Conservation (phyloP, 1,140 invertebrate genomes). For the Macrobrachium rosenbergii region DNA sequence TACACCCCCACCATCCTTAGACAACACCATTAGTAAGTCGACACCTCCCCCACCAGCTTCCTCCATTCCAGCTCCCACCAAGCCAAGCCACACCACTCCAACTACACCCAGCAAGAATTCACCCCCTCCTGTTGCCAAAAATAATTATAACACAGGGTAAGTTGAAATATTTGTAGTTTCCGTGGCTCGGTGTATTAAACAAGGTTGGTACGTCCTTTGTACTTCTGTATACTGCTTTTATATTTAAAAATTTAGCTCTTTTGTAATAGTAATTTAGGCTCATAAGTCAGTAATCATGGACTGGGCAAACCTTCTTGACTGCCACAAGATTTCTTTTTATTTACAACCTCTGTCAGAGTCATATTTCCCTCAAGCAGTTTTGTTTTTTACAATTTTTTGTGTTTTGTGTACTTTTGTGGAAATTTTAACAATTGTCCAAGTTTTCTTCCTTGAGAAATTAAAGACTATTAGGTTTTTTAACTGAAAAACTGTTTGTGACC, state of each 20-base stretch:
- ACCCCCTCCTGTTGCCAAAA: constrained; percentile 16
- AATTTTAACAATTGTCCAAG: too few relatives aligned
- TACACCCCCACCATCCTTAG: constrained; percentile 48
- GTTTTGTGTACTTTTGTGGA: too few relatives aligned
- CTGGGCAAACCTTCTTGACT: too few relatives aligned
- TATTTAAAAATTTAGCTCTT: background rate
- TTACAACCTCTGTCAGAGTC: too few relatives aligned
- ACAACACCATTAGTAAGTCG: constrained; percentile 6
- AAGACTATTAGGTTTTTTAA: too few relatives aligned
- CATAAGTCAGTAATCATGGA: too few relatives aligned
- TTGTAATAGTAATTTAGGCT: too few relatives aligned
- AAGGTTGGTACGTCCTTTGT: background rate
- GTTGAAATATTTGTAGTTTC: background rate
- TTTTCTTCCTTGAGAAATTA: too few relatives aligned
- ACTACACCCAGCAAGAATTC: background rate
- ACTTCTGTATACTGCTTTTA: background rate
- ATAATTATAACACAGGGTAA: constrained; percentile 40
- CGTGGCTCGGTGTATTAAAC: background rate
- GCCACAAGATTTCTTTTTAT: too few relatives aligned
- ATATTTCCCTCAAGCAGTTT: too few relatives aligned
- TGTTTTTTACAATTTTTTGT: too few relatives aligned
- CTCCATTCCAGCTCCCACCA: constrained; percentile 11
- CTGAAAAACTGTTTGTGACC: too few relatives aligned
- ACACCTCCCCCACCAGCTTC: background rate
- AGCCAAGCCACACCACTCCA: background rate